Percentiles rank a stretch among this genome's conserved stretches.
phyloP scores from a whole-genome alignment of 2,888 invertebrate genomes.

The Girardia tigrina region DNA sequence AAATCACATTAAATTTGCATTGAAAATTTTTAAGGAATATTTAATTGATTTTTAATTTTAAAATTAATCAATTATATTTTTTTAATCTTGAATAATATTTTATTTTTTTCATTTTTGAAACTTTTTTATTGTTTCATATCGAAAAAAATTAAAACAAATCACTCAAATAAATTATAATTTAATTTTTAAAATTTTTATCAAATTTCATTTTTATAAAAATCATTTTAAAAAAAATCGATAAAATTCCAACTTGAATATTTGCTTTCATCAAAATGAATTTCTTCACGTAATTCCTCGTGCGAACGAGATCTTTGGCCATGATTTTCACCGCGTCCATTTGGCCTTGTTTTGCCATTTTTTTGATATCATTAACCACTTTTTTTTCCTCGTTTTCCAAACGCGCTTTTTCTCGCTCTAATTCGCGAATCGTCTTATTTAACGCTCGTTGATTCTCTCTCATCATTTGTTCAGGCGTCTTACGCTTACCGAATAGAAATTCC shows the following conservation, averaged over 20 bases:
- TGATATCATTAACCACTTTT: conserved; percentile 90
- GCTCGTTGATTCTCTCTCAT: conserved; percentile 92
- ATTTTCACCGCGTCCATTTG: conserved; percentile 99
- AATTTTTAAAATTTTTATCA: no score
- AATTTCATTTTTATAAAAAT: no score
- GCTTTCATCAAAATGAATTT: conserved; percentile 99
- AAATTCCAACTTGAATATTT: conserved; percentile 72
- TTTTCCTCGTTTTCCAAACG: conserved; percentile 98
- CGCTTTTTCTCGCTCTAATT: conserved; percentile 73
- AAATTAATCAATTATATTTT: no score
- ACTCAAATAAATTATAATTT: no score
- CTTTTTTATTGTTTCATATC: no score
- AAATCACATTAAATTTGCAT: no score
- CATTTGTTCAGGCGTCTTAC: conserved; percentile 91
- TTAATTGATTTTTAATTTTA: no score
- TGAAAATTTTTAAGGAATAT: no score
- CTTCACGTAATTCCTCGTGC: conserved; percentile 80
- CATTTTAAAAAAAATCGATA: no score
- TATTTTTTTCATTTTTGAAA: no score
- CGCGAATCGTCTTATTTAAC: conserved; percentile 90
- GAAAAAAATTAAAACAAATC: no score
- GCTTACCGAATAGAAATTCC: conserved; percentile 70
- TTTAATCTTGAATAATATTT: no score
- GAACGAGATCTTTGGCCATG: conserved; percentile 94
- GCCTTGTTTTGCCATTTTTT: conserved; percentile 93